phyloP scores from a whole-genome alignment of 2,888 invertebrate species.

The Dryococelus australis region DNA sequence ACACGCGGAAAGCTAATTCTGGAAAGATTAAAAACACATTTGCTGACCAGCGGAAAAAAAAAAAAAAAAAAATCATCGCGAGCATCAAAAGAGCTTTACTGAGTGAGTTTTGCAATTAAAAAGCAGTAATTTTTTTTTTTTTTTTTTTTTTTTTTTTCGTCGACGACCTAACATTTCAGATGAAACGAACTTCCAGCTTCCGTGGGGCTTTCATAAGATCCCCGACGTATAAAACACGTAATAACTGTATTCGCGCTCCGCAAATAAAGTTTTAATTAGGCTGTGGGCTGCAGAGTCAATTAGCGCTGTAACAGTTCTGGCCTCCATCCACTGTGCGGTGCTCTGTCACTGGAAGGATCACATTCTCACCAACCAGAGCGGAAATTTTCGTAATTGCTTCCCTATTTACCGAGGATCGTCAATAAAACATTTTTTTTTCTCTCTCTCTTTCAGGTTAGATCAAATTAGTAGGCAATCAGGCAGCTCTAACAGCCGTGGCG shows the following conservation, averaged over 20 bases:
- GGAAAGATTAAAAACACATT: background rate
- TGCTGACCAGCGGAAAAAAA: background rate
- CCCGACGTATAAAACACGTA: background rate
- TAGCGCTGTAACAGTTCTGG: no score
- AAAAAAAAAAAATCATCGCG: background rate
- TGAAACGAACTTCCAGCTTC: background rate
- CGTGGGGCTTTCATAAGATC: background rate
- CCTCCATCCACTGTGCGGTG: no score
- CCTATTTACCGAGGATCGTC: background rate
- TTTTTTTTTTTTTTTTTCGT: no score
- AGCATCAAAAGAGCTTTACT: background rate
- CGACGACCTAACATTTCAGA: background rate
- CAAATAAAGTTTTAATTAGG: constrained; percentile 11
- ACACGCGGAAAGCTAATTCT: background rate
- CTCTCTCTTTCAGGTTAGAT: no score
- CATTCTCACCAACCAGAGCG: background rate
- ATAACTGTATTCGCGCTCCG: background rate
- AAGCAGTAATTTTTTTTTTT: background rate
- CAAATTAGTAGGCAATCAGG: no score
- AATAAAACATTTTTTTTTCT: background rate
- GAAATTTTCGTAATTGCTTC: background rate
- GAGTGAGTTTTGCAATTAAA: background rate
- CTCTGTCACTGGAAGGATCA: background rate
- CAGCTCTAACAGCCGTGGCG: no score
- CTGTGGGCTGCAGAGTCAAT: no score